Evolutionary conservation across 2,888 invertebrate species (phyloP).

Genomic region (Tenthredo mesomela): DNA sequence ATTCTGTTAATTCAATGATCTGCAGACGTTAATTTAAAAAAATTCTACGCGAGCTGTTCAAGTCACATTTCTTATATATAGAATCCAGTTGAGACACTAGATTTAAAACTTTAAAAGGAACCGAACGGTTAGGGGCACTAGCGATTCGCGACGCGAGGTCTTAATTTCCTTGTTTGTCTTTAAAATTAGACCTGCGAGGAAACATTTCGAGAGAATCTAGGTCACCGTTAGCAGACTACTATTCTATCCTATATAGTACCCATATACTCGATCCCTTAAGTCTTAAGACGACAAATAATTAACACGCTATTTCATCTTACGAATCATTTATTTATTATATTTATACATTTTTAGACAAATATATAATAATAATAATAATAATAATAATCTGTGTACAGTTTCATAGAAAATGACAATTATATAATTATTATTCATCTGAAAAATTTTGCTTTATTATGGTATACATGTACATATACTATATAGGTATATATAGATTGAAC

Average conservation of each 20-base stretch:
- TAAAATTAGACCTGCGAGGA: conserved; percentile 46
- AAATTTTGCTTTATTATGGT: no score
- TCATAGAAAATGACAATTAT: no score
- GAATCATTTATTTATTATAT: neutral
- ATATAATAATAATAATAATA: no score
- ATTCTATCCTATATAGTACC: neutral
- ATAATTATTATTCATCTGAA: no score
- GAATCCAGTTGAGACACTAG: neutral
- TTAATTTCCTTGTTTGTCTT: conserved; percentile 51
- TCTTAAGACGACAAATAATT: neutral
- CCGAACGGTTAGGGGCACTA: neutral
- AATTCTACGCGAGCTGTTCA: no score
- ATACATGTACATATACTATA: no score
- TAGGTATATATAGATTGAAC: no score
- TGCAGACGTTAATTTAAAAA: no score
- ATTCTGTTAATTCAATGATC: no score
- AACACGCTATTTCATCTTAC: neutral
- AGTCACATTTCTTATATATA: neutral
- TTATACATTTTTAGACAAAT: no score
- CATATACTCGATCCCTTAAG: neutral
- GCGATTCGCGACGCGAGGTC: conserved; percentile 39
- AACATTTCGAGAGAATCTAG: conserved; percentile 36
- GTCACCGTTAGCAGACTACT: conserved; percentile 43
- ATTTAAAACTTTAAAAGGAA: conserved; percentile 23
- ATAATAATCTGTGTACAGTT: no score